Conservation (phyloP, 2,113 vertebrate species). For the Geothlypis trichas region DNA sequence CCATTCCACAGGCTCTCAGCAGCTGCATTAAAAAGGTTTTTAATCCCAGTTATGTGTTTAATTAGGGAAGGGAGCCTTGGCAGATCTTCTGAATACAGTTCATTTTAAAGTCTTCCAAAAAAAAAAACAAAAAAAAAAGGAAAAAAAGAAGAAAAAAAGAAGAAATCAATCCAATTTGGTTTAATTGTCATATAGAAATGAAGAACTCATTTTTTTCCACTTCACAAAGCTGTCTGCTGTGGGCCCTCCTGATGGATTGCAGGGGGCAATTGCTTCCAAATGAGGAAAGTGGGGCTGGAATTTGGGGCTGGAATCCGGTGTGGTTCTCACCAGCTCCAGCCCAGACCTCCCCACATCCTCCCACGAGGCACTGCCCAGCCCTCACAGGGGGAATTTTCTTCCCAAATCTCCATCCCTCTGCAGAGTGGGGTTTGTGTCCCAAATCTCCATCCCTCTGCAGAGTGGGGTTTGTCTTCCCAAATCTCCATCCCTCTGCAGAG, state of each 20-base stretch:
- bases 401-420: neutral
- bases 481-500: neutral
- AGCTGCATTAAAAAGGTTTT: constrained; percentile 52
- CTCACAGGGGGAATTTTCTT: neutral
- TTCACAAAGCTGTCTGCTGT: constrained; percentile 24
- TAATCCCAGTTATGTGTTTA: constrained; percentile 39
- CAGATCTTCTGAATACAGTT: constrained; percentile 45
- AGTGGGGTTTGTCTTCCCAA: accelerated
- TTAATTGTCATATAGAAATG: constrained; percentile 52
- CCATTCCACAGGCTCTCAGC: constrained; percentile 36
- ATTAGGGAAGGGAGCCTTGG: constrained; percentile 58
- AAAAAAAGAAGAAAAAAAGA: accelerated
- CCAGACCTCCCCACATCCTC: neutral
- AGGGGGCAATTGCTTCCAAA: constrained; percentile 22
- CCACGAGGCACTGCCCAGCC: neutral
- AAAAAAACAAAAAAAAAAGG: neutral
- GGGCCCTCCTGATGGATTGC: constrained; percentile 25
- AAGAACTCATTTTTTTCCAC: constrained; percentile 39
- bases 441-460: neutral
- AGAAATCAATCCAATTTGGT: constrained; percentile 9
- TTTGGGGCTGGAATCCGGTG: neutral
- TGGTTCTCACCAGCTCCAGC: neutral
- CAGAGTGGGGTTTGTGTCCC: neutral
- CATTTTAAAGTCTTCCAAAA: constrained; percentile 44
- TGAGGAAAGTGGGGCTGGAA: neutral